phyloP scores from a whole-genome alignment of 2,797 vertebrate genomes.

The Varecia variegata region DNA sequence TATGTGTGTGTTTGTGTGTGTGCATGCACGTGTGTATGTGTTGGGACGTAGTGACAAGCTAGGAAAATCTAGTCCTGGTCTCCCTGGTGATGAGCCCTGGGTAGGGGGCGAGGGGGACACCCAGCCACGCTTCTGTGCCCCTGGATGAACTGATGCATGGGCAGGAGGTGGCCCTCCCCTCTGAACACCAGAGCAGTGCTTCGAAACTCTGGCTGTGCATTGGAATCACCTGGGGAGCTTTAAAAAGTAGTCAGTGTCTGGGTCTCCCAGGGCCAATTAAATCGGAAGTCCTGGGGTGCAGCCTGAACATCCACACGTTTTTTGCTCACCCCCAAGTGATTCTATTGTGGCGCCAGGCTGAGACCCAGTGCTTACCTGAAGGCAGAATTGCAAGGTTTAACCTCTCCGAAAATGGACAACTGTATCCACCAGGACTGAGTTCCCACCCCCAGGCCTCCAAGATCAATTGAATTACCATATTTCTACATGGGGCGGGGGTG shows the following conservation, averaged over 20 bases:
- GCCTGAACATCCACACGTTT: not conserved
- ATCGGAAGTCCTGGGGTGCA: not conserved
- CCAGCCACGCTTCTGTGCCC: not conserved
- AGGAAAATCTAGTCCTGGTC: not conserved
- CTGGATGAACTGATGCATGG: fast-evolving
- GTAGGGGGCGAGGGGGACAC: not conserved
- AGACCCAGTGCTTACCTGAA: not conserved
- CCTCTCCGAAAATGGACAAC: not conserved
- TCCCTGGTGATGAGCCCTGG: not conserved
- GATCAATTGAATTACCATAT: not conserved
- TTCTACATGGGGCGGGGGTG: not conserved
- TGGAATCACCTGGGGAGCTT: not conserved
- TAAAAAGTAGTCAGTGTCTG: not conserved
- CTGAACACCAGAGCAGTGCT: not conserved
- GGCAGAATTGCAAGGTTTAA: not conserved
- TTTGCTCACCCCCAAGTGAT: not conserved
- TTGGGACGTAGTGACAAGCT: not conserved
- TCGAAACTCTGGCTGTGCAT: not conserved
- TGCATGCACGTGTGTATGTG: not conserved
- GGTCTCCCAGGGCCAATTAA: not conserved
- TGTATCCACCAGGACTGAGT: not conserved
- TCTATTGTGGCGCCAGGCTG: not conserved
- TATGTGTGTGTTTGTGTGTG: not conserved
- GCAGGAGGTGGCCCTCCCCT: not conserved
- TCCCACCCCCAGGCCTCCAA: not conserved